Base-by-base conservation (phyloP, 2,797 vertebrate species). In the Geotrypetes seraphini region DNA sequence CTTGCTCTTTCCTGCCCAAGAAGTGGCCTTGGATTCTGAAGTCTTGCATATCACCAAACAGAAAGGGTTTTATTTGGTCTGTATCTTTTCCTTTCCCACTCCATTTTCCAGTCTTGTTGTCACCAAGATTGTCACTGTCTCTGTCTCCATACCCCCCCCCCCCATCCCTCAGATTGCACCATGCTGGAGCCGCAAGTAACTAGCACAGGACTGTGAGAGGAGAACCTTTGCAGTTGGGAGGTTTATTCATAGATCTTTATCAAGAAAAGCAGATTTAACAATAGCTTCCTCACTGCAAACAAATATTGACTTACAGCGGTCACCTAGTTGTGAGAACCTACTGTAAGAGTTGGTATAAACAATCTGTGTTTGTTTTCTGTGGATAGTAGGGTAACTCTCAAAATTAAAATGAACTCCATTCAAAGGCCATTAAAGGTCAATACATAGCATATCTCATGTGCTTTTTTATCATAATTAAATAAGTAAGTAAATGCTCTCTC, bases 11-110 rank as follows among this genome's bases (percentile, higher is more conserved):
- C 55, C 60, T n/a, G n/a, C n/a, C n/a, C n/a, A n/a, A n/a, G n/a
- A n/a, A n/a, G n/a, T n/a, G n/a, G n/a, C 55, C 63, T 67, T 57
- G 61, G 57, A 64, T 67, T 64, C 60, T 54, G 52, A 52, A 64
- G 57, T 54, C 24, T 46, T 52, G 58, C 69, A 57, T 67, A 51
- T 55, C 52, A 62, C 52, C 52, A 50, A 56, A 57, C 44, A 46
- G 28, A 44, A 32, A 43, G 15, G 60, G 57, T 67, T 66, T 60
- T 62, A 54, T 60, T 64, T 22, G 57, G 57, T 57, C 60, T 53
- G n/a, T 2, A 35, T 49, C 66, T 60, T 58, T 63, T 13, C 62
- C 36, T 63, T 46, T 50, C 51, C 19, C n/a, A n/a, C n/a, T n/a
- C n/a, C 30, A 20, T 66, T 44, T 63, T 49, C 50, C 59, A 62